Evolutionary conservation across 2,888 invertebrate species (phyloP).

Genomic region (Ennomos erosarius): DNA sequence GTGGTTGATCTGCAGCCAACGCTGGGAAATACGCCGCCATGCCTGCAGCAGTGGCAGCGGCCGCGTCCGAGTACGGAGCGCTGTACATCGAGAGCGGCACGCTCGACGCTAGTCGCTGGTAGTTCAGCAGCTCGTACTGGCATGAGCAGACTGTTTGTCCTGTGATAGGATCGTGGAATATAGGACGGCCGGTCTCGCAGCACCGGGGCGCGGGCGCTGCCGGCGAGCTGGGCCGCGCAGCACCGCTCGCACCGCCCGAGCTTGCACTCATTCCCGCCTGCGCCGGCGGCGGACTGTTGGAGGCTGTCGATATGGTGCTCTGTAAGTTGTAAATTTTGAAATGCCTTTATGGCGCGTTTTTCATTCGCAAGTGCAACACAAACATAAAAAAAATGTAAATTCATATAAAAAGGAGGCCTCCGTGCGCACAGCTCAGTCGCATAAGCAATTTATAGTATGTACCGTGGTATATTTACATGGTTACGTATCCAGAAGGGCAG

Average conservation of each 20-base stretch:
- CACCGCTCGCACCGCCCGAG: constrained; percentile 80
- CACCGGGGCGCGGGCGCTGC: constrained; percentile 88
- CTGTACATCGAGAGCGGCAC: constrained; percentile 93
- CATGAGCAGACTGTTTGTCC: constrained; percentile 96
- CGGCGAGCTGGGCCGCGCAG: constrained; percentile 81
- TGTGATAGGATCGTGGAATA: constrained; percentile 95
- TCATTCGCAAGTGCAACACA: constrained; percentile 73
- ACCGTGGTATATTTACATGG: constrained; percentile 62
- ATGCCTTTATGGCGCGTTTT: constrained; percentile 83
- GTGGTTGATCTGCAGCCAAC: constrained; percentile 93
- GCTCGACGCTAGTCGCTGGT: constrained; percentile 91
- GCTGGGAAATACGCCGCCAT: constrained; percentile 95
- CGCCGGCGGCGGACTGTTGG: constrained; percentile 88
- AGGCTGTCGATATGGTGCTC: constrained; percentile 89
- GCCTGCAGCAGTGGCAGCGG: constrained; percentile 88
- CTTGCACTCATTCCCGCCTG: constrained; percentile 85
- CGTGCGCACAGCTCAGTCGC: constrained; percentile 73
- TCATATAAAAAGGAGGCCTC: constrained; percentile 70
- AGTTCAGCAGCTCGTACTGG: constrained; percentile 94
- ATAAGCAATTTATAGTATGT: constrained; percentile 43
- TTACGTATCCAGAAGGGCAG: constrained; percentile 23
- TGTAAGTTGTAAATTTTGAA: constrained; percentile 85
- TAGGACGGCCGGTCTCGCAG: constrained; percentile 96
- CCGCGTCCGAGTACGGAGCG: constrained; percentile 90
- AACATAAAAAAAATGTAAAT: constrained; percentile 17